phyloP scores from a whole-genome alignment of 2,113 vertebrate species.

The Caracal caracal region DNA sequence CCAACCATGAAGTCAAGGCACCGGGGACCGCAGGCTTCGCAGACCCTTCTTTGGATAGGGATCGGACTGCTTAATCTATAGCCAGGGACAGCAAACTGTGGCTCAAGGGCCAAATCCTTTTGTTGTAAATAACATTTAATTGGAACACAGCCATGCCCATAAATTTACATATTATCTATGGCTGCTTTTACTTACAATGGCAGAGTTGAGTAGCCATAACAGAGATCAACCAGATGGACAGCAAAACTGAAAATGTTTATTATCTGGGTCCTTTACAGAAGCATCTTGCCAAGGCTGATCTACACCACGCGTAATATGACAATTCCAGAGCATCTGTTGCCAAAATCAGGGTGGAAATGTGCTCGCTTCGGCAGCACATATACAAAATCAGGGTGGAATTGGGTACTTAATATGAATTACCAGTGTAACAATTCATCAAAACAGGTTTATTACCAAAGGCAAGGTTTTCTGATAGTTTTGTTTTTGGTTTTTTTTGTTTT shows the following conservation, averaged over 20 bases:
- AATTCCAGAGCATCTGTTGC: background rate
- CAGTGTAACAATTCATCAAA: rapidly evolving
- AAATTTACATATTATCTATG: background rate
- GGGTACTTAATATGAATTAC: background rate
- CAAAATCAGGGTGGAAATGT: background rate
- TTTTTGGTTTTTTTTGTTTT: too few relatives aligned
- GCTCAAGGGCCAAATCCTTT: background rate
- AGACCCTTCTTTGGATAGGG: background rate
- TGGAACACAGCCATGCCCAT: background rate
- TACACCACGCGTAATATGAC: background rate
- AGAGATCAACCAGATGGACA: background rate
- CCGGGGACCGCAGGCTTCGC: too few relatives aligned
- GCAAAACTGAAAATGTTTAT: background rate
- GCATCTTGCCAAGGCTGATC: background rate
- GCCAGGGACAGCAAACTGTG: background rate
- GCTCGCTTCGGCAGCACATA: too few relatives aligned
- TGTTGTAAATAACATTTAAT: background rate
- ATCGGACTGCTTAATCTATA: background rate
- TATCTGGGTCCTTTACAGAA: background rate
- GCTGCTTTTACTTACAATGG: background rate
- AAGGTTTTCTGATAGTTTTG: background rate
- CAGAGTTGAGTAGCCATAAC: background rate
- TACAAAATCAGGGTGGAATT: background rate
- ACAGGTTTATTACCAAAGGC: background rate
- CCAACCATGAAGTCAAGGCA: too few relatives aligned